Conservation (phyloP, 2,888 invertebrate genomes). For the Onchidella celtica region DNA sequence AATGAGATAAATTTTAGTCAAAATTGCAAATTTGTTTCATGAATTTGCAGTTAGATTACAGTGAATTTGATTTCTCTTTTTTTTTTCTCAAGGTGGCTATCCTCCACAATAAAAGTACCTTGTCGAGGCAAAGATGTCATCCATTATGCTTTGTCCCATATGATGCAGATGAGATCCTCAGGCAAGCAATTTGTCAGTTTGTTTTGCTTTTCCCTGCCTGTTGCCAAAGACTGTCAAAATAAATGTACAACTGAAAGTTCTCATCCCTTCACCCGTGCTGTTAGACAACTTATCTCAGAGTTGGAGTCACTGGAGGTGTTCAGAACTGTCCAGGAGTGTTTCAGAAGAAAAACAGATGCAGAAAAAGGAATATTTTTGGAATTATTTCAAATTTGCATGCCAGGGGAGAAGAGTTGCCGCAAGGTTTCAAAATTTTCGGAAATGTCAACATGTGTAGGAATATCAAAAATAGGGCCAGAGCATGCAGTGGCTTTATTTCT, state of each 20-base stretch:
- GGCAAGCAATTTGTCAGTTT: slow-evolving; percentile 2
- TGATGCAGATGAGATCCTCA: background rate
- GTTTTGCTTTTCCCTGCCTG: slow-evolving; percentile 22
- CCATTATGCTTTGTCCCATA: slow-evolving; percentile 11
- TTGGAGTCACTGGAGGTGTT: slow-evolving; percentile 55
- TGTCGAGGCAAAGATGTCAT: background rate
- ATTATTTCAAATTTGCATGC: slow-evolving; percentile 22
- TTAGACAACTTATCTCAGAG: slow-evolving; percentile 52
- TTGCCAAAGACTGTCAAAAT: slow-evolving; percentile 39
- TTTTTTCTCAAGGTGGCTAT: background rate
- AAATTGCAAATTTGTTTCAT: too few species aligned
- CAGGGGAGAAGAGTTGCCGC: too few species aligned
- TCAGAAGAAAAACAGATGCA: slow-evolving; percentile 9
- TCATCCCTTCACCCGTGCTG: slow-evolving; percentile 53
- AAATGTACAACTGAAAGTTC: slow-evolving; percentile 51
- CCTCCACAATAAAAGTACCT: background rate
- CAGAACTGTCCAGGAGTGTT: slow-evolving; percentile 37
- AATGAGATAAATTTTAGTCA: too few species aligned
- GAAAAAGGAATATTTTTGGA: slow-evolving; percentile 23
- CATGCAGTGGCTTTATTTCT: slow-evolving; percentile 35
- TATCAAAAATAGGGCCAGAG: slow-evolving; percentile 9
- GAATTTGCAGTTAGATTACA: too few species aligned
- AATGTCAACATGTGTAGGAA: slow-evolving; percentile 6
- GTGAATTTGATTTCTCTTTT: background rate
- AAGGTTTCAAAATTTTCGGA: background rate